Percentiles rank a stretch among this genome's conserved stretches.
phyloP scores from a whole-genome alignment of 2,888 invertebrate species.

The Andrena trimmerana region DNA sequence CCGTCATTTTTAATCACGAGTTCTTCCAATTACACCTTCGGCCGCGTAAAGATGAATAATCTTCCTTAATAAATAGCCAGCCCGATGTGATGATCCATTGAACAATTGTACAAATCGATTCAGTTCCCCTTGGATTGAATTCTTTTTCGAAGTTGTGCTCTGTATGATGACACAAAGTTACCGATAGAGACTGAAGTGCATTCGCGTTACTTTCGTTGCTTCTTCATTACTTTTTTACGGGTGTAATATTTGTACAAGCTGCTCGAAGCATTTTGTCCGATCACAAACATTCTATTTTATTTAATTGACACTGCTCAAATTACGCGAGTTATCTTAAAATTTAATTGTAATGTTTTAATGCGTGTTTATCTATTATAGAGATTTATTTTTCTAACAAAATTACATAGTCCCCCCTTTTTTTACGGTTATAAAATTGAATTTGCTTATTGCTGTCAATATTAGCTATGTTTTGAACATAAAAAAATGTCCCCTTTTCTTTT shows the following conservation, averaged over 20 bases:
- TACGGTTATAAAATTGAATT: background rate
- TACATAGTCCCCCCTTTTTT: background rate
- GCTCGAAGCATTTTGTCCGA: background rate
- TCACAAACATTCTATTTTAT: background rate
- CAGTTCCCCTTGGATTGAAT: too few species aligned
- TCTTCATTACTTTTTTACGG: background rate
- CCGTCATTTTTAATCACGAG: background rate
- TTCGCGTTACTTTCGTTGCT: background rate
- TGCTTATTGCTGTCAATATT: background rate
- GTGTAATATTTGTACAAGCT: background rate
- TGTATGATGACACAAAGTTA: too few species aligned
- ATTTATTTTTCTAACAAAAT: background rate
- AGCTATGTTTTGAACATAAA: background rate
- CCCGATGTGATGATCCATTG: too few species aligned
- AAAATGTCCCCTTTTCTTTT: background rate
- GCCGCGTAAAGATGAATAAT: background rate
- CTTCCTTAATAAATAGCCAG: background rate
- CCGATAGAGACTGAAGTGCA: background rate
- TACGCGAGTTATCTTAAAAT: background rate
- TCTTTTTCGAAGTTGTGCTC: too few species aligned
- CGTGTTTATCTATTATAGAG: background rate
- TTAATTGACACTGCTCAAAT: conserved; percentile 1
- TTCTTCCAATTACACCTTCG: background rate
- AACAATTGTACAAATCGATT: too few species aligned
- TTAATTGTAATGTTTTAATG: background rate